Base-by-base conservation (phyloP, 2,888 invertebrate species). In the Linnaemya vulpina region DNA sequence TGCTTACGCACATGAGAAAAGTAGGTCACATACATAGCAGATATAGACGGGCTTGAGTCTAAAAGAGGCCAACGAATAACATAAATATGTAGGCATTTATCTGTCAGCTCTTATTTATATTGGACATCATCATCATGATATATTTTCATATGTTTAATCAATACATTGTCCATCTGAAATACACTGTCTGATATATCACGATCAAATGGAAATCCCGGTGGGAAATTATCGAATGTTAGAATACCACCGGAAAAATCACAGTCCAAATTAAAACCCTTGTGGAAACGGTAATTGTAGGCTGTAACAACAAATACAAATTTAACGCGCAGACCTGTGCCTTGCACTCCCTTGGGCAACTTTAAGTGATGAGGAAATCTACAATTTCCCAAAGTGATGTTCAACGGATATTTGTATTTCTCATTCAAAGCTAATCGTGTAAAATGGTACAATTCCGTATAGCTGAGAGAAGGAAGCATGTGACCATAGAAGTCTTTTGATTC, bases 171-270 rank as follows among this genome's bases (percentile, higher is more conserved):
- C 1, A 74, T 85, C 87, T 92, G 92, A 46, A 87, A 60, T 5
- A 91, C 90, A 22, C 94, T 92, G 40, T 94, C 92, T 93, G 92
- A 91, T 87, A 95, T 93, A 9, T 93, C 92, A 86, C 95, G 94
- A 89, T 96, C 96, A 88, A 96, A 94, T 83, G 96, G 96, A 93
- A 94, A 96, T 67, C 95, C 95, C 84, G 94, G 92, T 25, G 95
- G 93, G 89, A 94, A 93, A 9, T 93, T 86, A 86, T 94, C 93
- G 86, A 93, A 93, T 73, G 93, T 91, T 85, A 91, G 92, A 1
- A 88, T 60, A 1, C 87, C 88, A 9, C 65, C 68, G 25, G 82
- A 82, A 13, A 89, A 88, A 58, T 89, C 87, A 22, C 89, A 89
- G 22, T 74, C 53, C 0, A 87, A 63, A 68, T 88, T 88, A 11